Evolutionary conservation across 37 sponge, comb jelly and placozoan genomes (phyloP).

Genomic region (Bolinopsis microptera): DNA sequence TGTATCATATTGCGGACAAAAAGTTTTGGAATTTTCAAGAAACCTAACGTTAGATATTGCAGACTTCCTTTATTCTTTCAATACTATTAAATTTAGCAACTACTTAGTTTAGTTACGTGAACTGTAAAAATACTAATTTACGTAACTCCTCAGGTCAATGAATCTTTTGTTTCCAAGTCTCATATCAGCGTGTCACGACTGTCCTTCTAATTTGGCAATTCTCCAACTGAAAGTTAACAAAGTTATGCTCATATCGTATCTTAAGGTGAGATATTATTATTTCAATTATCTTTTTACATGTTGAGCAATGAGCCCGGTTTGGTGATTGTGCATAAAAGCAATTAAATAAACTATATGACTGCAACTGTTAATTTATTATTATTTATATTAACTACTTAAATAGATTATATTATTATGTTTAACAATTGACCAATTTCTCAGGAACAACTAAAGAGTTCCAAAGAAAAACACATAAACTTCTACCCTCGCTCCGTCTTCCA

Average conservation of each 20-base stretch:
- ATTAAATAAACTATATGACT: too few relatives aligned
- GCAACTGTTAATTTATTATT: too few relatives aligned
- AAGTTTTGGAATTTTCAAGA: too few relatives aligned
- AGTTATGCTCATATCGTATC: slow-evolving; percentile 60
- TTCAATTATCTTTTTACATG: not conserved
- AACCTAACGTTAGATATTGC: too few relatives aligned
- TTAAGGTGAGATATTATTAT: slow-evolving; percentile 39
- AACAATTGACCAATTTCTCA: too few relatives aligned
- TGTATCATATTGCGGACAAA: too few relatives aligned
- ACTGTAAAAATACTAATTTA: not conserved
- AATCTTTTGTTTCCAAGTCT: slow-evolving; percentile 41
- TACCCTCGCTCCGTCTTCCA: slow-evolving; percentile 45
- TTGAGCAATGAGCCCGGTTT: too few relatives aligned
- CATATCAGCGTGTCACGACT: slow-evolving; percentile 30
- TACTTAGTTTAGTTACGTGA: not conserved
- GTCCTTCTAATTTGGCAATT: slow-evolving; percentile 45
- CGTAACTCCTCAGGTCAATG: not conserved
- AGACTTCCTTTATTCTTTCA: too few relatives aligned
- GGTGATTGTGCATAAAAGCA: too few relatives aligned
- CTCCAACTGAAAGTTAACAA: slow-evolving; percentile 57
- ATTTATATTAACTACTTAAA: too few relatives aligned
- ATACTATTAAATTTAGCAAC: too few relatives aligned
- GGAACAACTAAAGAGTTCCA: slow-evolving; percentile 34
- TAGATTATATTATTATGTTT: too few relatives aligned
- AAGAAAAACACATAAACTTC: slow-evolving; percentile 42